A percentile compares a stretch with the other conserved stretches of the same genome.
phyloP scores from a whole-genome alignment of 92 coral and sea anemone genomes.

The Umimayanthus chanpuru region DNA sequence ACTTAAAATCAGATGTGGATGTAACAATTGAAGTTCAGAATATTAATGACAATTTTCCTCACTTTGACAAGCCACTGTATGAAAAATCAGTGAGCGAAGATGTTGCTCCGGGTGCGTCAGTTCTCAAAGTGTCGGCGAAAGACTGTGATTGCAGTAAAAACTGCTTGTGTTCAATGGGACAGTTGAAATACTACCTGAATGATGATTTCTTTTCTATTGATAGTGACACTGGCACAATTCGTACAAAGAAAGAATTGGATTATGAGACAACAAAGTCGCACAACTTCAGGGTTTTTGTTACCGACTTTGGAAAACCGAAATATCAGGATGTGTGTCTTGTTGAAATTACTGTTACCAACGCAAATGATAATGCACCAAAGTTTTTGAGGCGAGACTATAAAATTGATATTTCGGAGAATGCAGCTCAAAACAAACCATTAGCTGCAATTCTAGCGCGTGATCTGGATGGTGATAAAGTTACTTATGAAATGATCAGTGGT shows the following conservation, averaged over 20 bases:
- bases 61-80: conserved; percentile 55
- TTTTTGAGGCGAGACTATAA: conserved; percentile 71
- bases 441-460: conserved; percentile 92
- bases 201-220: conserved; percentile 62
- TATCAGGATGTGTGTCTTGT: conserved; percentile 50
- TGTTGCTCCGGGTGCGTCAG: conserved; percentile 58
- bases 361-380: conserved; percentile 76
- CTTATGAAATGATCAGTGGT: conserved; percentile 50
- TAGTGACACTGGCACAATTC: conserved; percentile 68
- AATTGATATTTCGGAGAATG: conserved; percentile 85
- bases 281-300: conserved; percentile 67
- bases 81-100: conserved; percentile 58
- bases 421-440: conserved; percentile 53
- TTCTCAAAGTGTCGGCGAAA: conserved; percentile 65
- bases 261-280: conserved; percentile 59
- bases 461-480: conserved; percentile 66
- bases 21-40: conserved; percentile 77
- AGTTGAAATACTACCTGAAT: conserved; percentile 66
- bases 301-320: conserved; percentile 68
- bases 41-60: conserved; percentile 75
- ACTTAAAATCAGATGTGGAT: conserved; percentile 62
- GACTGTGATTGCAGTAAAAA: conserved; percentile 80
- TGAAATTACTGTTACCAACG: conserved; percentile 57
- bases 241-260: conserved; percentile 70
- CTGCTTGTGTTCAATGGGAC: conserved; percentile 64